Base-by-base conservation (phyloP, 53 echinoderm and acorn worm species). In the Holothuria scabra region DNA sequence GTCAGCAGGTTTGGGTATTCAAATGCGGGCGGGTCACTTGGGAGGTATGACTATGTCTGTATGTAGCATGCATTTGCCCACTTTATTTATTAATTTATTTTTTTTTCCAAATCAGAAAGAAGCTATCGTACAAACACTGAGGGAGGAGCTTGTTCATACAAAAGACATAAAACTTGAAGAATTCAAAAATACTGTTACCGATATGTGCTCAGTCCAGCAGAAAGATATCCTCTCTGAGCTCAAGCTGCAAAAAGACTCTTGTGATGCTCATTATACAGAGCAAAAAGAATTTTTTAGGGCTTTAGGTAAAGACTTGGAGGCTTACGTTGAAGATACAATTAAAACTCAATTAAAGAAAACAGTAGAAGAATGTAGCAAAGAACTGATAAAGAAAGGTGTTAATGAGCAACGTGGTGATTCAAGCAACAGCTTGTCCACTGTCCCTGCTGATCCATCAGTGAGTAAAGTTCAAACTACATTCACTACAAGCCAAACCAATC, bases 121-220 rank as follows among this genome's bases (percentile, higher is more conserved):
- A 58, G 90, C 97, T 30, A 74, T 89, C 37, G 86, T 96, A 76
- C 81, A 93, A 55, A 59, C 91, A 31, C 87, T 96, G 26, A 87
- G 92, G 59, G 81, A 69, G 23, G 90, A 96, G 64, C 89, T 96
- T 55, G 89, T 85, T 52, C 48, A 44, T 4, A 81, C 88, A 14
- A 86, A 76, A 60, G 20, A 86, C 28, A 83, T 84, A n/a, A 87
- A 83, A 46, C 83, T 92, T 66, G 93, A 93, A 84, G 83, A 88
- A 37, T 68, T 96, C 34, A 66, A 84, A 84, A 86, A 88, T 22
- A 76, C 93, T 34, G 62, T 92, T 63, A 29, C 28, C 11, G 90
- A 92, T 28, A 89, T 86, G 19, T 96, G 86, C 70, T 81, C 85
- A 66, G 87, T 90, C 20, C 97, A 93, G 59, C 90, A 93, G 58